Percentiles rank a stretch among this genome's conserved stretches.
Conservation (phyloP, 2,113 vertebrate species). For the Gobio gobio region DNA sequence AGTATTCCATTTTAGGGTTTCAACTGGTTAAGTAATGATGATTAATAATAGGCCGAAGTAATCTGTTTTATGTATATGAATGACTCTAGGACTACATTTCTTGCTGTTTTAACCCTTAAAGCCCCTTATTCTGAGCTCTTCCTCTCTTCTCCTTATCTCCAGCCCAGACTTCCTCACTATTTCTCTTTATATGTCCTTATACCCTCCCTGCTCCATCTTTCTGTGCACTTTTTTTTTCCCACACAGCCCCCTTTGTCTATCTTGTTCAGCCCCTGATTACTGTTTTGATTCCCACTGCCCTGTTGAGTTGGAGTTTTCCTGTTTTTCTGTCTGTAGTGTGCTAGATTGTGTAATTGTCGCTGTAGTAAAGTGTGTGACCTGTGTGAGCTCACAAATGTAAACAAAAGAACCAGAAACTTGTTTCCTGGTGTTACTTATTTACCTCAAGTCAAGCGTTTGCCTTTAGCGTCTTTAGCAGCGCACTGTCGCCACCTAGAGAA, state of each 20-base stretch:
- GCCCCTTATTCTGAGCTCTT: slow-evolving; percentile 63
- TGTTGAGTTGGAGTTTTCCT: slow-evolving; percentile 58
- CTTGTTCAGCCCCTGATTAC: slow-evolving; percentile 47
- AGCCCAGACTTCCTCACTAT: slow-evolving; percentile 73
- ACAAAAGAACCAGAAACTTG: slow-evolving; percentile 17
- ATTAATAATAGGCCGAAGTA: neutral
- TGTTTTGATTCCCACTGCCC: slow-evolving; percentile 55
- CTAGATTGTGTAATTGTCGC: slow-evolving; percentile 31
- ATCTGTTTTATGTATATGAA: neutral
- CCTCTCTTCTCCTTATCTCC: slow-evolving; percentile 73
- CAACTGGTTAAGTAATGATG: neutral
- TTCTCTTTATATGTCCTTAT: slow-evolving; percentile 27
- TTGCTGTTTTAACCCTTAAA: neutral
- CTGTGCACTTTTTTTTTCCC: slow-evolving; percentile 50
- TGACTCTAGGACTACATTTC: neutral
- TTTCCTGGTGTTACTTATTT: slow-evolving; percentile 20
- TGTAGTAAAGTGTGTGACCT: slow-evolving; percentile 4
- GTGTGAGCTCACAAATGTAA: slow-evolving; percentile 30
- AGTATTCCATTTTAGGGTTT: neutral
- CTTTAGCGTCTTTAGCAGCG: slow-evolving; percentile 51
- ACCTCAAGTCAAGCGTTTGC: neutral
- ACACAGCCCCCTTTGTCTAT: slow-evolving; percentile 48
- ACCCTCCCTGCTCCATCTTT: slow-evolving; percentile 43
- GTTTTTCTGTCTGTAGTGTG: slow-evolving; percentile 58
- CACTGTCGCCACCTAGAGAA: slow-evolving; percentile 67